Percentiles rank a stretch among this genome's conserved stretches.
Evolutionary conservation across 1,140 invertebrate genomes (phyloP).

Genomic region (Drosophila sulfurigaster): DNA sequence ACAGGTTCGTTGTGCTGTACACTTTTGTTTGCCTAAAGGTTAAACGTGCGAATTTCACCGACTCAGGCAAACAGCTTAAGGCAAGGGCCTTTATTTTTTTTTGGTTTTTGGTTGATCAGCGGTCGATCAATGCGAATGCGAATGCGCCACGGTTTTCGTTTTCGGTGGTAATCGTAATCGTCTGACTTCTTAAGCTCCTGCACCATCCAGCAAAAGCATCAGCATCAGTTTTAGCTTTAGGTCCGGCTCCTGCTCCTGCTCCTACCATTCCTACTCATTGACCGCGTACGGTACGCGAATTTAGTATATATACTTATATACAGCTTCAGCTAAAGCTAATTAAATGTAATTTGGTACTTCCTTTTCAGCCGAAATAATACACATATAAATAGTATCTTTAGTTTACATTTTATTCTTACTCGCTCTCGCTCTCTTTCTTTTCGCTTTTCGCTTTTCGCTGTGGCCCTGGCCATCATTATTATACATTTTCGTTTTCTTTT

Average conservation of each 20-base stretch:
- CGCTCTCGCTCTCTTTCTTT: constrained; percentile 6
- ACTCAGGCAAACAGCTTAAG: constrained; percentile 39
- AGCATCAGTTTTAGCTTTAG: constrained; percentile 40
- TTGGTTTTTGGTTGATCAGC: constrained; percentile 35
- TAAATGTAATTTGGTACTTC: constrained; percentile 85
- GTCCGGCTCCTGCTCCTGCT: constrained; percentile 53
- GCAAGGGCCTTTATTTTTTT: constrained; percentile 26
- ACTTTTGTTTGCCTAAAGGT: constrained; percentile 76
- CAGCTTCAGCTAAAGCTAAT: constrained; percentile 69
- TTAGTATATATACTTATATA: constrained; percentile 45
- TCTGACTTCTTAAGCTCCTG: constrained; percentile 74
- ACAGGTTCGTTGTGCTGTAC: constrained; percentile 71
- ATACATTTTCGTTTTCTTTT: constrained; percentile 81
- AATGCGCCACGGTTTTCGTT: constrained; percentile 53
- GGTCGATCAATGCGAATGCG: constrained; percentile 52
- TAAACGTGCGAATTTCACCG: constrained; percentile 84
- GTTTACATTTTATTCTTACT: constrained; percentile 73
- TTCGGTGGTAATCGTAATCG: constrained; percentile 77
- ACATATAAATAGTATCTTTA: constrained; percentile 83
- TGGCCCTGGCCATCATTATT: constrained; percentile 59
- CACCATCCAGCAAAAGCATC: constrained; percentile 48
- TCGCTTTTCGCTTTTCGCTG: constrained; percentile 17
- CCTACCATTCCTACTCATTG: constrained; percentile 31
- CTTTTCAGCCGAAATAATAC: constrained; percentile 84
- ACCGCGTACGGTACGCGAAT: constrained; percentile 75